phyloP scores from a whole-genome alignment of 2,797 vertebrate species.

The Sebastes nivosus region DNA sequence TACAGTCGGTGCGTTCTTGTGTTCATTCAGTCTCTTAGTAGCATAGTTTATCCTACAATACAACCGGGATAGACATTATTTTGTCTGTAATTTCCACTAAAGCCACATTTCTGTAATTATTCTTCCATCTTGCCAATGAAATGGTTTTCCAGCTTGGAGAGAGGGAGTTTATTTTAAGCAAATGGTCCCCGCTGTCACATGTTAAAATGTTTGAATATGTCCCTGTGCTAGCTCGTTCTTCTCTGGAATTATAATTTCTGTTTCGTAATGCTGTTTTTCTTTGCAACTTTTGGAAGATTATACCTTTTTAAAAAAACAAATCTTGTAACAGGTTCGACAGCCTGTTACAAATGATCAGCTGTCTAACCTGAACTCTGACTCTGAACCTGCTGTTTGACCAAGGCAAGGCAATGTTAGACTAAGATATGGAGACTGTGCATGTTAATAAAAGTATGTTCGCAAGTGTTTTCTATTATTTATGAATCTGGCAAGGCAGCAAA shows the following conservation, averaged over 20 bases:
- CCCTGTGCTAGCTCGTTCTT: neutral
- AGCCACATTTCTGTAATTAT: constrained; percentile 31
- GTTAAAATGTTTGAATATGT: neutral
- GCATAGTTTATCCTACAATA: neutral
- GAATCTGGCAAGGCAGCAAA: neutral
- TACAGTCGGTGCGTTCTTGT: neutral
- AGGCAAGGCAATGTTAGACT: constrained; percentile 19
- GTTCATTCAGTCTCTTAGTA: neutral
- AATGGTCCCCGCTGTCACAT: neutral
- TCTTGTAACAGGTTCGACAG: neutral
- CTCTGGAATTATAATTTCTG: neutral
- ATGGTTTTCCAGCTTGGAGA: neutral
- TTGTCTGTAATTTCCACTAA: neutral
- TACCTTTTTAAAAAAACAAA: neutral
- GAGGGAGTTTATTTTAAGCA: constrained; percentile 6
- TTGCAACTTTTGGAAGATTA: neutral
- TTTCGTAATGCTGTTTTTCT: neutral
- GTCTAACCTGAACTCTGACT: neutral
- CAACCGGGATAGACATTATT: neutral
- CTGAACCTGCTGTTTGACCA: constrained; percentile 35
- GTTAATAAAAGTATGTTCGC: neutral
- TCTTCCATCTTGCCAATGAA: constrained; percentile 4
- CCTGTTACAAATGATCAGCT: neutral
- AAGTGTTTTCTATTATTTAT: constrained; percentile 27
- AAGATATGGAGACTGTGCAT: constrained; percentile 27